Evolutionary conservation across 1,140 invertebrate genomes (phyloP).

Genomic region (Trachelipus rathkii): DNA sequence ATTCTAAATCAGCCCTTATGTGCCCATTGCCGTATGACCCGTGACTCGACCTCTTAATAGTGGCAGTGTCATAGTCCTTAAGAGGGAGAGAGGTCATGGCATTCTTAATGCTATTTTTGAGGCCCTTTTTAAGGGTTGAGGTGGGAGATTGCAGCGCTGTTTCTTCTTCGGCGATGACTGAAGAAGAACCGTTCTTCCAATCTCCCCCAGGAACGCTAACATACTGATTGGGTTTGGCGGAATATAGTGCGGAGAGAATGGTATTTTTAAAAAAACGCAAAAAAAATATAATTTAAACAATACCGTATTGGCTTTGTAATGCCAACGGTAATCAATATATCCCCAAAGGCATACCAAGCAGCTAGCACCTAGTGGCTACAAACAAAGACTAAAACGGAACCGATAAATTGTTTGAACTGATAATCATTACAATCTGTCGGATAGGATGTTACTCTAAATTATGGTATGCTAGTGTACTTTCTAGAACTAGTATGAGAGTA

Average conservation of each 20-base stretch:
- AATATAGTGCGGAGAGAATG: constrained; percentile 66
- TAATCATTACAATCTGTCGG: too few species aligned
- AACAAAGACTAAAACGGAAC: too few species aligned
- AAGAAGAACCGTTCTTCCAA: constrained; percentile 41
- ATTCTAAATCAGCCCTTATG: constrained; percentile 58
- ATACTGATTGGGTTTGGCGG: constrained; percentile 44
- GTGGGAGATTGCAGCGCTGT: constrained; percentile 23
- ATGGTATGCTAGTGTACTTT: too few species aligned
- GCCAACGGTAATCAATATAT: too few species aligned
- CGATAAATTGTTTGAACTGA: too few species aligned
- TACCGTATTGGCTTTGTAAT: too few species aligned
- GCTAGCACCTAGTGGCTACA: too few species aligned
- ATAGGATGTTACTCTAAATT: too few species aligned
- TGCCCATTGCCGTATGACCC: constrained; percentile 53
- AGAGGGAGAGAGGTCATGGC: constrained; percentile 39
- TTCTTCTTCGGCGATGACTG: neutral
- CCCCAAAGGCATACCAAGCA: too few species aligned
- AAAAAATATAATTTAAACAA: too few species aligned
- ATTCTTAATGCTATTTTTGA: constrained; percentile 49
- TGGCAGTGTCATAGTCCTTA: constrained; percentile 69
- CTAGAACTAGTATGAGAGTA: too few species aligned
- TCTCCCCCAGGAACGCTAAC: constrained; percentile 50
- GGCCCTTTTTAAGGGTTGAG: constrained; percentile 34
- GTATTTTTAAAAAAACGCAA: too few species aligned
- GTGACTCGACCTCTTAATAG: constrained; percentile 70